Evolutionary conservation across 2,888 invertebrate species (phyloP).

Genomic region (Drosophila picticornis): DNA sequence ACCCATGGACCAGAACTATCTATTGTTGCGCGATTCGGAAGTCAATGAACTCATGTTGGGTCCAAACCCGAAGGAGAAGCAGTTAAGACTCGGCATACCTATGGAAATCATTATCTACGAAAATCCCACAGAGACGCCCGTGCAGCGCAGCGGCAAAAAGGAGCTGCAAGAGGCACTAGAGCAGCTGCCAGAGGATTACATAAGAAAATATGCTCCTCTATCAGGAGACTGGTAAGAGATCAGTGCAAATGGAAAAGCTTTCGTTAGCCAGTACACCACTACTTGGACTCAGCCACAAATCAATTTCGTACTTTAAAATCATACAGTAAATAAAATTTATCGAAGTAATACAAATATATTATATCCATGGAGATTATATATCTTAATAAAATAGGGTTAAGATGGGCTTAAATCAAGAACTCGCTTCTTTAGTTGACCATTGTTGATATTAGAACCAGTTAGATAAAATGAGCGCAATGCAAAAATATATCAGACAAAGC

Average conservation of each 20-base stretch:
- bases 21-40: constrained; percentile 55
- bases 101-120: constrained; percentile 48
- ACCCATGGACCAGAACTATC: constrained; percentile 36
- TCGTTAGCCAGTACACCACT: neutral
- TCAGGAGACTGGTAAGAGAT: neutral
- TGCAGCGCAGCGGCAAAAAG: constrained; percentile 19
- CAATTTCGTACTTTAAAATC: neutral
- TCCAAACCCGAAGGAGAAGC: neutral
- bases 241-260: neutral
- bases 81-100: constrained; percentile 14
- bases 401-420: neutral
- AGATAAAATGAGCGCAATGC: neutral
- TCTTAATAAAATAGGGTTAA: neutral
- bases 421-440: neutral
- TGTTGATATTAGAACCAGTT: neutral
- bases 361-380: neutral
- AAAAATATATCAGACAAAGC: neutral
- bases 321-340: neutral
- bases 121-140: constrained; percentile 1
- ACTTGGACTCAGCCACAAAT: neutral
- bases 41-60: constrained; percentile 8
- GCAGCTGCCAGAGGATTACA: constrained; percentile 1
- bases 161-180: constrained; percentile 29
- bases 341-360: neutral
- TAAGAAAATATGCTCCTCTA: neutral